Evolutionary conservation across 1,140 invertebrate species (phyloP).

Genomic region (Hydropsyche tenuis): DNA sequence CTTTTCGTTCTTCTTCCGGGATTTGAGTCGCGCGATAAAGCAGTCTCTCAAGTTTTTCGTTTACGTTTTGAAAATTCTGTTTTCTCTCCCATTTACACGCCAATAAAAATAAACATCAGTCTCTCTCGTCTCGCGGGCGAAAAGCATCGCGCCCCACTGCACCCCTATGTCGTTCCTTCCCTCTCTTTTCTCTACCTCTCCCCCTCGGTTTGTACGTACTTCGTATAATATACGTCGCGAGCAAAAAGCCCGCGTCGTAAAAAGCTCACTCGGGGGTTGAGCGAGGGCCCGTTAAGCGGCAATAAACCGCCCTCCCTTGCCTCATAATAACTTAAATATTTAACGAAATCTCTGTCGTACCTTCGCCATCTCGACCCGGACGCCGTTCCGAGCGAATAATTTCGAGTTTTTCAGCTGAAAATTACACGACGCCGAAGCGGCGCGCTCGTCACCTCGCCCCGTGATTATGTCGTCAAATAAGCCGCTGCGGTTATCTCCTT

Average conservation of each 20-base stretch:
- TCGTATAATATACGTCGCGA: background rate
- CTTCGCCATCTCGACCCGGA: background rate
- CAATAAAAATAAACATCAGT: constrained; percentile 39
- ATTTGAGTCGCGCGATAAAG: constrained; percentile 5
- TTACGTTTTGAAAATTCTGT: constrained; percentile 32
- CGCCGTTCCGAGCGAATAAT: background rate
- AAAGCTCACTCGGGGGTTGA: constrained; percentile 28
- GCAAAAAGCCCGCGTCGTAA: constrained; percentile 17
- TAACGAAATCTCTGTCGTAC: constrained; percentile 39
- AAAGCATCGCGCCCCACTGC: background rate
- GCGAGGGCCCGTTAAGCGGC: constrained; percentile 26
- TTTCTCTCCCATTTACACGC: constrained; percentile 33
- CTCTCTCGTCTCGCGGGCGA: background rate
- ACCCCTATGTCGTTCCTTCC: too few relatives aligned
- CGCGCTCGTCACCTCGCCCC: background rate
- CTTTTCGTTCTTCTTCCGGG: constrained; percentile 17
- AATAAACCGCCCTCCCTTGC: constrained; percentile 22
- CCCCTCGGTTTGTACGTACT: too few relatives aligned
- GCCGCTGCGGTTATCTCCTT: background rate
- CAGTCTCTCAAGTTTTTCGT: constrained; percentile 20
- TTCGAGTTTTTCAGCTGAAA: constrained; percentile 3
- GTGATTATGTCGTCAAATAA: constrained; percentile 16
- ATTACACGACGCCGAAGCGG: constrained; percentile 2
- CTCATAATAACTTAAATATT: constrained; percentile 43
- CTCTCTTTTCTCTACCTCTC: too few relatives aligned